Conservation (phyloP, 2,888 invertebrate genomes). For the Apotomis capreana region DNA sequence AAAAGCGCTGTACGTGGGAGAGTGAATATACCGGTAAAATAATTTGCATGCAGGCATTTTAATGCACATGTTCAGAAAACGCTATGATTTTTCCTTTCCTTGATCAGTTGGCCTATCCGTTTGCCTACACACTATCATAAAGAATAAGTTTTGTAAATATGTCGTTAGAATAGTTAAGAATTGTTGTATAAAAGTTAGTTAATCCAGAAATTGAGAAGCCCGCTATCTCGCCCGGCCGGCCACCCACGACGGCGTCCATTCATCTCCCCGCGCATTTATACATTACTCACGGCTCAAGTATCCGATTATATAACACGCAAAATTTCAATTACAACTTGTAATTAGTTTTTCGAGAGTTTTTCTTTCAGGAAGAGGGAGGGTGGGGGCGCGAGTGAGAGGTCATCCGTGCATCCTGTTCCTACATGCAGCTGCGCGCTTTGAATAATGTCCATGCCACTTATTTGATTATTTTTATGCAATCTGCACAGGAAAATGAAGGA, state of each 20-base stretch:
- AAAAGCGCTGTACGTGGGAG: too few relatives aligned
- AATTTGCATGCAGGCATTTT: too few relatives aligned
- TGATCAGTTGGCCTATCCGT: not conserved
- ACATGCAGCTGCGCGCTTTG: conserved; percentile 68
- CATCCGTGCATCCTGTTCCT: conserved; percentile 53
- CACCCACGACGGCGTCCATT: conserved; percentile 71
- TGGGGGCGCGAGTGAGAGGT: conserved; percentile 61
- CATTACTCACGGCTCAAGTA: conserved; percentile 84
- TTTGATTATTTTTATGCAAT: conserved; percentile 83
- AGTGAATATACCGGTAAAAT: too few relatives aligned
- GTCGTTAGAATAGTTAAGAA: conserved; percentile 55
- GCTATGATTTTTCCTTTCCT: not conserved
- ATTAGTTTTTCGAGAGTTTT: conserved; percentile 85
- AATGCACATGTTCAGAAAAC: too few relatives aligned
- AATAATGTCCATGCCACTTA: conserved; percentile 81
- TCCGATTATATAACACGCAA: conserved; percentile 85
- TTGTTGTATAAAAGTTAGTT: conserved; percentile 70
- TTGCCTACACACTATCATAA: not conserved
- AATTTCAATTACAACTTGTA: conserved; percentile 85
- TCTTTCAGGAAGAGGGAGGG: conserved; percentile 80
- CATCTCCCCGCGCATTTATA: conserved; percentile 81
- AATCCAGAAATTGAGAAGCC: conserved; percentile 70
- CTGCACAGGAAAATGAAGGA: conserved; percentile 77
- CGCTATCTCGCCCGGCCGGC: conserved; percentile 64
- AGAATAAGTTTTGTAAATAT: not conserved